Evolutionary conservation across 1,140 invertebrate species (phyloP).

Genomic region (Ladona fulva): DNA sequence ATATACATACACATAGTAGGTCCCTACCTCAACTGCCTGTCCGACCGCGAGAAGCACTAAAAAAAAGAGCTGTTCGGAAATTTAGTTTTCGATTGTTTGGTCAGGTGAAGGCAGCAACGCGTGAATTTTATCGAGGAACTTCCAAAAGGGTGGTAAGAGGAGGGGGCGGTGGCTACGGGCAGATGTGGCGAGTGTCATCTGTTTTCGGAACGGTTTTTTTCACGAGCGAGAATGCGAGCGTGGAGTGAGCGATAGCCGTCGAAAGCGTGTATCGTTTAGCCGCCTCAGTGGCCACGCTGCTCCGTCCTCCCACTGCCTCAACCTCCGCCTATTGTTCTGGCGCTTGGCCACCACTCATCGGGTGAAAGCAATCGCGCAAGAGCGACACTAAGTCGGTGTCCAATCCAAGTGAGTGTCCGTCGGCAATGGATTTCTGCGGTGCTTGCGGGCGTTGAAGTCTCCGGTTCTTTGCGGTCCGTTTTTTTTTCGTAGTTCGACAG

Average conservation of each 20-base stretch:
- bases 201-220: not conserved
- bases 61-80: not conserved
- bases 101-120: not conserved
- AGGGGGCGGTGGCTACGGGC: not conserved
- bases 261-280: not conserved
- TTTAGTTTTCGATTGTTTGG: not conserved
- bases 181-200: not conserved
- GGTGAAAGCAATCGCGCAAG: not conserved
- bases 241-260: not conserved
- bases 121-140: not conserved
- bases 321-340: not conserved
- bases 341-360: not conserved
- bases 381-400: too few relatives aligned
- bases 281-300: not conserved
- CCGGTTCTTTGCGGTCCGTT: too few relatives aligned
- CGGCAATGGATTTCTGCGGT: too few relatives aligned
- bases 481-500: too few relatives aligned
- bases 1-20: too few relatives aligned
- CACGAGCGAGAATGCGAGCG: not conserved
- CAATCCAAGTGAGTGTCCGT: too few relatives aligned
- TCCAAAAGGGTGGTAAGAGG: not conserved
- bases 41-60: too few relatives aligned
- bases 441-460: too few relatives aligned
- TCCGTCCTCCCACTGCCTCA: too few relatives aligned
- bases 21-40: too few relatives aligned